Percentiles rank a stretch among this genome's conserved stretches.
These are phyloP conservation scores for Iphiclides podalirius DNA, from an alignment of 2,888 invertebrate genomes.

Conservation along the genomic window DNA sequence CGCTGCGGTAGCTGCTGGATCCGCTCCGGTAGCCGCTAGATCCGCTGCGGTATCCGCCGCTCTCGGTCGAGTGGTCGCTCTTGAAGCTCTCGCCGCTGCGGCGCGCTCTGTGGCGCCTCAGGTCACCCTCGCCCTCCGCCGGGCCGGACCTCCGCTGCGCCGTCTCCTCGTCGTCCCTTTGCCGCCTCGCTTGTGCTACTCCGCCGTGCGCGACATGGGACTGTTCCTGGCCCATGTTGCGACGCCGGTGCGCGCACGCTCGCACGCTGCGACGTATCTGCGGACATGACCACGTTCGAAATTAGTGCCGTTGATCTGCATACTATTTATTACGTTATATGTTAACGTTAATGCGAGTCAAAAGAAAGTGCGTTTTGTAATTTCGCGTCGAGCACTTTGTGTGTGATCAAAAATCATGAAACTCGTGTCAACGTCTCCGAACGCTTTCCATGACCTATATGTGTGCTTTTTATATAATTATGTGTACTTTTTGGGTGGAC, in stretches of 20 bases:
- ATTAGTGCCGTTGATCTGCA: too few species aligned
- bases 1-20: slow-evolving; percentile 54
- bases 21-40: slow-evolving; percentile 54
- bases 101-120: slow-evolving; percentile 57
- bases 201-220: slow-evolving; percentile 62
- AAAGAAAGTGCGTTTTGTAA: too few species aligned
- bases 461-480: too few species aligned
- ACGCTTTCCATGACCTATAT: too few species aligned
- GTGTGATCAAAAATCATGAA: too few species aligned
- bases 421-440: too few species aligned
- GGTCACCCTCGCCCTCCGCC: slow-evolving; percentile 48
- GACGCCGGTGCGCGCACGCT: slow-evolving; percentile 48
- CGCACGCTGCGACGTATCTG: slow-evolving; percentile 50
- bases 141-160: slow-evolving; percentile 47
- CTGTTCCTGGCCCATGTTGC: slow-evolving; percentile 73
- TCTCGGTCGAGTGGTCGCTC: slow-evolving; percentile 68
- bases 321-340: too few species aligned
- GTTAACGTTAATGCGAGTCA: too few species aligned
- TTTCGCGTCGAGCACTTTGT: too few species aligned
- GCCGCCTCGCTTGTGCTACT: slow-evolving; percentile 52
- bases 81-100: slow-evolving; percentile 67
- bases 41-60: slow-evolving; percentile 71
- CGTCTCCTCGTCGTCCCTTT: slow-evolving; percentile 59
- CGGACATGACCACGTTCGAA: too few species aligned
- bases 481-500: too few species aligned